Conservation (phyloP, 2,797 vertebrate species). For the Hylomyscus alleni region DNA sequence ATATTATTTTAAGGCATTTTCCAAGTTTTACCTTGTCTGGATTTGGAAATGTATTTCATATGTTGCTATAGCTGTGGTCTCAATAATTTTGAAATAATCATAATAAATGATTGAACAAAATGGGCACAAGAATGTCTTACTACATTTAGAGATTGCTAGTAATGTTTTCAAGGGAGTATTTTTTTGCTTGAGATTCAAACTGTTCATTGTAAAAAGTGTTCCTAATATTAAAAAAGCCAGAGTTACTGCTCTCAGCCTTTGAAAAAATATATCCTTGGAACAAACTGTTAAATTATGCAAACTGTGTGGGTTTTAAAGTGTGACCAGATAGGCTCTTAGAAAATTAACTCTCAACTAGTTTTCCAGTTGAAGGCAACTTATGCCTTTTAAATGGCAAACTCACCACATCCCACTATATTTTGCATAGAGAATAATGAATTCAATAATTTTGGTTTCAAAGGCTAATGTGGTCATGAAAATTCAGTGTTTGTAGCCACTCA, state of each 20-base stretch:
- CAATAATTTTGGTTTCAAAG: conserved; percentile 79
- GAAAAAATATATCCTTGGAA: conserved; percentile 72
- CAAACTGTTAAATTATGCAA: conserved; percentile 78
- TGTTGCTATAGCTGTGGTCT: neutral
- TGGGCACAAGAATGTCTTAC: conserved; percentile 38
- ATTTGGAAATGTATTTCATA: neutral
- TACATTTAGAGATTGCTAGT: conserved; percentile 19
- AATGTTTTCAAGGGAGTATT: conserved; percentile 54
- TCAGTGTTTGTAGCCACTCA: conserved; percentile 85
- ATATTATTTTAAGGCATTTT: conserved; percentile 29
- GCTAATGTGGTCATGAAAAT: conserved; percentile 84
- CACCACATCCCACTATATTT: conserved; percentile 78
- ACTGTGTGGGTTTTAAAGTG: conserved; percentile 72
- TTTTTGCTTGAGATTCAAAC: conserved; percentile 47
- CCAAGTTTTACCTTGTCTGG: neutral
- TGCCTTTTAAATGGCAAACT: conserved; percentile 65
- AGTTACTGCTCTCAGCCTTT: conserved; percentile 55
- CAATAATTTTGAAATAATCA: conserved; percentile 39
- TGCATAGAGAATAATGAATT: conserved; percentile 72
- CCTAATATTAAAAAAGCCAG: conserved; percentile 54
- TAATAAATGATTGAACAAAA: neutral
- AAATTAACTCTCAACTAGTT: conserved; percentile 81
- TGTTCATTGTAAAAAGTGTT: conserved; percentile 56
- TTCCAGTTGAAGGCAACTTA: conserved; percentile 81
- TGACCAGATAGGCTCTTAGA: conserved; percentile 79